Evolutionary conservation across 2,888 invertebrate species (phyloP).

Genomic region (Drosophila hamatofila): DNA sequence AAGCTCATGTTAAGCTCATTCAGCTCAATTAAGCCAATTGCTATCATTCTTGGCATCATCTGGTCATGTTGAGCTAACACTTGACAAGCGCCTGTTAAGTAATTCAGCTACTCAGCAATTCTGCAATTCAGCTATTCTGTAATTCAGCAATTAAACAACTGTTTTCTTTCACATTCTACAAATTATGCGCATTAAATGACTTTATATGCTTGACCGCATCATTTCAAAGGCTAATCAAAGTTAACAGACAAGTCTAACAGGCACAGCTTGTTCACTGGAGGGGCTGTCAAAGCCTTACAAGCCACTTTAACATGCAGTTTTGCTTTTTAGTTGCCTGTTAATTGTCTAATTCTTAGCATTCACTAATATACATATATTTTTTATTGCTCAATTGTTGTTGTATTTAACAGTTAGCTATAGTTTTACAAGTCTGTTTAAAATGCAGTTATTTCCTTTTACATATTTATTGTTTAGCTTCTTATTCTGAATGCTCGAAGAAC

Average conservation of each 20-base stretch:
- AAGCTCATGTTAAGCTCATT: not conserved
- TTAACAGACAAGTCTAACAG: constrained; percentile 1
- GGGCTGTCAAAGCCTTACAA: constrained; percentile 1
- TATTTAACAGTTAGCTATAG: not conserved
- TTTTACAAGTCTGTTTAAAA: not conserved
- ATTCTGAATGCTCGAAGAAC: not conserved
- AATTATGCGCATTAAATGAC: constrained; percentile 5
- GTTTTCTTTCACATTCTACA: not conserved
- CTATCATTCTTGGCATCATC: not conserved
- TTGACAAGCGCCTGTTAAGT: not conserved
- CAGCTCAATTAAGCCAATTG: constrained; percentile 2
- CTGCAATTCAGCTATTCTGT: not conserved
- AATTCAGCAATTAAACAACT: not conserved
- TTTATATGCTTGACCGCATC: no score
- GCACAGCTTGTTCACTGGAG: not conserved
- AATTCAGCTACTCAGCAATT: not conserved
- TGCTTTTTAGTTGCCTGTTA: not conserved
- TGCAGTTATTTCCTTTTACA: not conserved
- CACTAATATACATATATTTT: not conserved
- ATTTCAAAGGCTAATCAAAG: not conserved
- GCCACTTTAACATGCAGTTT: constrained; percentile 10
- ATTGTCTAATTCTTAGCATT: not conserved
- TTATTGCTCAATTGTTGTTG: not conserved
- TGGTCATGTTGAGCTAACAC: not conserved
- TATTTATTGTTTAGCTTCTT: not conserved